Base-by-base conservation (phyloP, 2,888 invertebrate species). In the Dysmachus trigonus region DNA sequence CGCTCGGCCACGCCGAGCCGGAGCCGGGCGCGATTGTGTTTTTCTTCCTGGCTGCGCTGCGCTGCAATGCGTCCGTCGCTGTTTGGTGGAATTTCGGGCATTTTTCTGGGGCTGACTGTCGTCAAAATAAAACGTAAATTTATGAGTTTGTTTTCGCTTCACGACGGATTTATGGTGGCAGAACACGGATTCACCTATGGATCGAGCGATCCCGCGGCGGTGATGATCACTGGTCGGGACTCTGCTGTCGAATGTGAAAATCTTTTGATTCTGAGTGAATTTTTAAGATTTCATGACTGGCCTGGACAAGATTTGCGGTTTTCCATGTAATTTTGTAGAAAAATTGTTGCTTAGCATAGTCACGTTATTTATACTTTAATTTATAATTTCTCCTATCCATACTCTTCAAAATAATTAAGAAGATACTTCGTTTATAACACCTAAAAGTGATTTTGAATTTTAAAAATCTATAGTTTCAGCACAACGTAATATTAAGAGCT, bases 121-220 rank as follows among this genome's bases (percentile, higher is more conserved):
- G 85, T 53, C 53, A 33, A 74, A 85, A 85, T 76, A 53, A 74
- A 85, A 85, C 35, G 84, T 76, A n/a, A 53, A 85, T 85, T 85
- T 85, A 85, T 85, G 85, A 76, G 85, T 53, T 85, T 74, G 85
- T 74, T 76, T 76, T 73, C 53, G 22, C 30, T 13, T 38, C 35
- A 71, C 72, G 87, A 87, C 83, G 86, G 87, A 87, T 87, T 87
- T 87, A 87, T 87, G 87, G 87, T 85, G 74, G 74, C 71, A 72
- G 71, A 73, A 82, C 81, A 83, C 72, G 83, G 87, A 86, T 86
- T 82, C 85, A 85, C 86, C 85, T 87, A 83, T 85, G 81, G 86
- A 86, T 86, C 76, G 33, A 35, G 35, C 74, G 33, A 31, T 72
- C 33, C 31, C 33, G 33, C n/a, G n/a, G 1, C 31, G 73, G 33